Conservation (phyloP, 64 coral and sea anemone species). For the Platygyra sinensis region DNA sequence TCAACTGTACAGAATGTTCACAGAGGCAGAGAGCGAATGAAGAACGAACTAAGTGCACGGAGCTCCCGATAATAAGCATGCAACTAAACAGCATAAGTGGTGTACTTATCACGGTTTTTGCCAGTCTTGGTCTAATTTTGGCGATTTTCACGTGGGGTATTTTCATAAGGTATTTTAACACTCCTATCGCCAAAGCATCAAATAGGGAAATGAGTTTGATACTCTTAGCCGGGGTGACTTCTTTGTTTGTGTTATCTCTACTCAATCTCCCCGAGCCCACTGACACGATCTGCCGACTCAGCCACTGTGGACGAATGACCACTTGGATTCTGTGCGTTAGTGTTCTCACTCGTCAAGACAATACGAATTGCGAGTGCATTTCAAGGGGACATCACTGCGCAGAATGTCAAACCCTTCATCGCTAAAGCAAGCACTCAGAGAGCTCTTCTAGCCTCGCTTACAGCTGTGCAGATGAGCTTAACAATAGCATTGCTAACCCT, state of each 20-base stretch:
- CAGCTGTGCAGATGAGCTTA: conserved; percentile 24
- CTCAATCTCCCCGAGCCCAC: conserved; percentile 20
- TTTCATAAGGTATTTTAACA: background rate
- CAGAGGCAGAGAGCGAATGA: conserved; percentile 24
- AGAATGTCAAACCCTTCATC: conserved; percentile 30
- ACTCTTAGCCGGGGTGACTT: conserved; percentile 6
- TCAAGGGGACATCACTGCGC: background rate
- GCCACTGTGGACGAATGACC: conserved; percentile 26
- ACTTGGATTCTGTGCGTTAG: conserved; percentile 35
- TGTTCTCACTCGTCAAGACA: conserved; percentile 53
- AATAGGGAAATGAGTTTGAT: conserved; percentile 47
- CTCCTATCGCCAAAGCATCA: conserved; percentile 41
- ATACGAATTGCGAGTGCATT: conserved; percentile 42
- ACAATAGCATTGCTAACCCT: conserved; percentile 10
- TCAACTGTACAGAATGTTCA: conserved; percentile 42
- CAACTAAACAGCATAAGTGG: conserved; percentile 7
- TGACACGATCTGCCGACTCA: conserved; percentile 6
- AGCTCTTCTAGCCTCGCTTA: background rate
- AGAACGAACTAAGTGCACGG: conserved; percentile 7
- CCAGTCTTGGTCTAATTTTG: background rate
- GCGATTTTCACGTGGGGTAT: background rate
- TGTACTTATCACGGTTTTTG: background rate
- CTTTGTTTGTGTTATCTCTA: conserved; percentile 33
- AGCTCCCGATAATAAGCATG: conserved; percentile 38
- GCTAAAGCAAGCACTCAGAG: conserved; percentile 26